phyloP scores from a whole-genome alignment of 2,888 invertebrate species.

The Dascillus cervinus region DNA sequence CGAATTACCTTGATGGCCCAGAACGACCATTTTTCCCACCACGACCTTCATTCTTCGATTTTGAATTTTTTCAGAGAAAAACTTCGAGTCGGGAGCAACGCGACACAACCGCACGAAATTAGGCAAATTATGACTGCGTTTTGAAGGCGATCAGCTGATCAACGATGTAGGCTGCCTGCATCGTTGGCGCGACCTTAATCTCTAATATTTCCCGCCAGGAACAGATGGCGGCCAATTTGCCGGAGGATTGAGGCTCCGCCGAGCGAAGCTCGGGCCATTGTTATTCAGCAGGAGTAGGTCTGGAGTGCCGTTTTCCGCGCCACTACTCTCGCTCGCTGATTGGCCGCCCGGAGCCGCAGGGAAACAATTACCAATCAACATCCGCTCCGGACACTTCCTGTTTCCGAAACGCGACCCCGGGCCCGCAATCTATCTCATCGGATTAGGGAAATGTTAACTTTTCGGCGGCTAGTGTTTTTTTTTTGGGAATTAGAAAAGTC shows the following conservation, averaged over 20 bases:
- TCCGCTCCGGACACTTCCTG: slow-evolving; percentile 23
- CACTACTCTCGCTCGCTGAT: slow-evolving; percentile 41
- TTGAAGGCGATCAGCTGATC: too few relatives aligned
- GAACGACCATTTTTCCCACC: slow-evolving; percentile 64
- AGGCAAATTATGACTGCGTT: too few relatives aligned
- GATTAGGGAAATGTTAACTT: slow-evolving; percentile 33
- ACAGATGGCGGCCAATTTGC: too few relatives aligned
- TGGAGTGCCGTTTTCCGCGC: slow-evolving; percentile 41
- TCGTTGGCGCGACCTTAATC: too few relatives aligned
- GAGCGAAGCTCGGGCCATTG: slow-evolving; percentile 29
- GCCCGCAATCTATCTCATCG: slow-evolving; percentile 33
- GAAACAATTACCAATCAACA: slow-evolving; percentile 34
- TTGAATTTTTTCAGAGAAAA: background rate
- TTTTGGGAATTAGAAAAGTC: too few relatives aligned
- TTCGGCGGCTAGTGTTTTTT: too few relatives aligned
- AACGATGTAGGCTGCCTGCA: too few relatives aligned
- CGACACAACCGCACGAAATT: background rate
- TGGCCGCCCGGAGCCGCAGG: slow-evolving; percentile 36
- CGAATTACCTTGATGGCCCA: slow-evolving; percentile 78
- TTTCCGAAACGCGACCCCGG: slow-evolving; percentile 22
- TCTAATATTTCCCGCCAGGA: too few relatives aligned
- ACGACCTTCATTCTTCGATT: slow-evolving; percentile 1
- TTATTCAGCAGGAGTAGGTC: slow-evolving; percentile 37
- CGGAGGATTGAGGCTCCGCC: slow-evolving; percentile 15
- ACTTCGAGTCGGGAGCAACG: too few relatives aligned